Evolutionary conservation across 2,113 vertebrate genomes (phyloP), one percentile per base, ranked within the genome.

Genomic region (Proterorhinus semilunaris): DNA sequence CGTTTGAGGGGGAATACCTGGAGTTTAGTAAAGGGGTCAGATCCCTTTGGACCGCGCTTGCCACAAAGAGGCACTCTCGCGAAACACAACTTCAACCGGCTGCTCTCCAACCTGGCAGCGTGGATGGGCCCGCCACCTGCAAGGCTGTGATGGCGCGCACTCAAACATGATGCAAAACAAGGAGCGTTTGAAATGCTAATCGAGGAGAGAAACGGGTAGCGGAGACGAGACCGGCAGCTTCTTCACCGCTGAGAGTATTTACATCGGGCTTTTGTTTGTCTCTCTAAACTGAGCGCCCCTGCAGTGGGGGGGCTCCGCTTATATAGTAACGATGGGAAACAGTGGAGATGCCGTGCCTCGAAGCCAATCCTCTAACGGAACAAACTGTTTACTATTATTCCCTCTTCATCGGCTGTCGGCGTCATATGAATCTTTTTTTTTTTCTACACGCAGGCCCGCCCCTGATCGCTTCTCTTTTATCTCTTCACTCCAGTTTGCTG

Each of bases 101-200:
- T 76, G 76, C 57, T 79, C 83, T 85, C 85, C 61, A 36, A 82
- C 83, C 85, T 63, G 59, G 51, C 66, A 55, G 76, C 72, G 80
- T 87, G 87, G 88, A 90, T 80, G 78, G 81, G 69, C 76, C 81
- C 27, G 76, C 85, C 87, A 89, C 86, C 91, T 92, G 89, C 89
- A 88, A 86, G 68, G 86, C 83, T 88, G 82, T 53, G 79, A 81
- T 76, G 85, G 80, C 81, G 68, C 63, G 83, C 79, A 77, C 88
- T 85, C 86, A 86, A 75, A 78, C 85, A 84, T 78, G 80, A 88
- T 83, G 85, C 89, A 84, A 90, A 91, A 90, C 89, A 87, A 91
- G 79, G 72, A 70, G 76, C 83, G 88, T 92, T 90, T 92, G 90
- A 92, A 91, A 92, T 92, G 89, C 88, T 89, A 92, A 91, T 90